Conservation (phyloP, 1,140 invertebrate species). For the Diploscapter pachys region DNA sequence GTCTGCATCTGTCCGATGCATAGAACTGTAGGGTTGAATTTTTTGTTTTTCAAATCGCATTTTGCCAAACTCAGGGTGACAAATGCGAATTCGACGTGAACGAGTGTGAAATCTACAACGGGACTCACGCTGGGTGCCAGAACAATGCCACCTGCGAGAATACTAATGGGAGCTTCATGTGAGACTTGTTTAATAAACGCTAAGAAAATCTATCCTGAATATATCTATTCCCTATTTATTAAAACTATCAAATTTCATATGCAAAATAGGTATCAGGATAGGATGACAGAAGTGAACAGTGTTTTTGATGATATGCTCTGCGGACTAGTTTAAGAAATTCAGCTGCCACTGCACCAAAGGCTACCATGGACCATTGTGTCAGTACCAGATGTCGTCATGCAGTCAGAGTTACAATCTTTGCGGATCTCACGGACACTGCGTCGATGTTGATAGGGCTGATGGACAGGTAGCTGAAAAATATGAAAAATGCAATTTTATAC, state of each 20-base stretch:
- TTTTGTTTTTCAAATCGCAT: not conserved
- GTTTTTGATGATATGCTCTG: no score
- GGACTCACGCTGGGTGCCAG: conserved; percentile 59
- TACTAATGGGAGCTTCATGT: conserved; percentile 40
- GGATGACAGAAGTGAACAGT: no score
- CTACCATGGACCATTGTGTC: conserved; percentile 51
- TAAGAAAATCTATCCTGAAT: no score
- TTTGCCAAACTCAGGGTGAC: conserved; percentile 30
- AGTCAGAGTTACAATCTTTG: conserved; percentile 40
- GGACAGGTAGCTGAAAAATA: no score
- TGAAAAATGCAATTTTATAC: no score
- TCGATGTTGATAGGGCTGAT: conserved; percentile 27
- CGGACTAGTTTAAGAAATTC: conserved; percentile 3
- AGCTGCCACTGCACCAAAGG: conserved; percentile 47
- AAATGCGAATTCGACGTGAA: conserved; percentile 48
- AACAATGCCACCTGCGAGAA: conserved; percentile 62
- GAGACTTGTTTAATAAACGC: conserved; percentile 5
- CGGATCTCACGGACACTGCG: conserved; percentile 53
- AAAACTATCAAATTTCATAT: no score
- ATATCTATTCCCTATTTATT: no score
- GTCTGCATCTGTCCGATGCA: conserved; percentile 75
- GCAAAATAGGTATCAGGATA: no score
- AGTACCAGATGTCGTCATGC: conserved; percentile 40
- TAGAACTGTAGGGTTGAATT: conserved; percentile 66
- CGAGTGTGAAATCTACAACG: conserved; percentile 56